A percentile compares a stretch with the other conserved stretches of the same genome.
Evolutionary conservation across 1,140 invertebrate genomes (phyloP).

Genomic region (Hypsibius dujardini): DNA sequence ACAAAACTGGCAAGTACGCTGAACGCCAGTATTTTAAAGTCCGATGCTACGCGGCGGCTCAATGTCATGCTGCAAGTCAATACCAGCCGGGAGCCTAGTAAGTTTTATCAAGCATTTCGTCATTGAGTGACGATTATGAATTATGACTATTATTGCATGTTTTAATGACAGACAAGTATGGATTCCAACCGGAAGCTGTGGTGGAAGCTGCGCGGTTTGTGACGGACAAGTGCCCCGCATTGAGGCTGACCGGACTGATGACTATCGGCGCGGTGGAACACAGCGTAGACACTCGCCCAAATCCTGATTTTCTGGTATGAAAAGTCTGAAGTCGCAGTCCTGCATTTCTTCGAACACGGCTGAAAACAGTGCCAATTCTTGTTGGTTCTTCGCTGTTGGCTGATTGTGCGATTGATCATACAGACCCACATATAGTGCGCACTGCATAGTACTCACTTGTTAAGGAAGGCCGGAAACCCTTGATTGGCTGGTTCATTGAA

Average conservation of each 20-base stretch:
- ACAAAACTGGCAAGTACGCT: conserved; percentile 58
- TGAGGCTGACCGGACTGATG: conserved; percentile 76
- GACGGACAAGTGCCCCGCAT: conserved; percentile 52
- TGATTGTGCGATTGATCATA: too few relatives aligned
- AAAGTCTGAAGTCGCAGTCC: too few relatives aligned
- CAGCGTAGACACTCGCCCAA: conserved; percentile 54
- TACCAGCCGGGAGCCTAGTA: conserved; percentile 78
- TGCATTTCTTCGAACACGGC: too few relatives aligned
- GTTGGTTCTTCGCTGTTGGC: too few relatives aligned
- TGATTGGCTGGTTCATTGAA: too few relatives aligned
- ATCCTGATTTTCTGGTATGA: conserved; percentile 67
- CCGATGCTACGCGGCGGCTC: conserved; percentile 38
- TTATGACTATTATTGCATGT: conserved; percentile 20
- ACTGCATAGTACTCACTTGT: too few relatives aligned
- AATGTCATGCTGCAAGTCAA: conserved; percentile 86
- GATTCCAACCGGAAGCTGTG: conserved; percentile 47
- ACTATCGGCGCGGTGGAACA: conserved; percentile 80
- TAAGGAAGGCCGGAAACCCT: too few relatives aligned
- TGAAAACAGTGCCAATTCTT: too few relatives aligned
- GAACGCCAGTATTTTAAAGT: conserved; percentile 54
- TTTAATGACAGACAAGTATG: conserved; percentile 58
- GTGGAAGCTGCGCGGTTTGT: conserved; percentile 51
- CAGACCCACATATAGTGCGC: too few relatives aligned
- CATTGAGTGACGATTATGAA: too few relatives aligned
- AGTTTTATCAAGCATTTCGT: conserved; percentile 19